These are phyloP conservation scores for Brachypodius melanocephalos DNA, from an alignment of 2,113 vertebrate genomes.

Conservation along the genomic window DNA sequence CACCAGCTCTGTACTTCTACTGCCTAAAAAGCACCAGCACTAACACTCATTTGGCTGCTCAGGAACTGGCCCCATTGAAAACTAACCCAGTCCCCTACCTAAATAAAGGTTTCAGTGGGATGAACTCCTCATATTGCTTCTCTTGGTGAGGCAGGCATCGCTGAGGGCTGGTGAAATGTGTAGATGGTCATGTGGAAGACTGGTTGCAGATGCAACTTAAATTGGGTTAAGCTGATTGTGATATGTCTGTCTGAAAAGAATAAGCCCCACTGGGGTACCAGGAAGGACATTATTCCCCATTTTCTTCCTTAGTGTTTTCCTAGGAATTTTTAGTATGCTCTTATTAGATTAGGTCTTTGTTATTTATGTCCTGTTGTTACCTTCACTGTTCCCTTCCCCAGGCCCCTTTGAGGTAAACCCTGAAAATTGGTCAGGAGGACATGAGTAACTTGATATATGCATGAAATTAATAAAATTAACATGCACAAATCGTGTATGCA, in stretches of 20 bases:
- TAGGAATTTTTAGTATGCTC: background rate
- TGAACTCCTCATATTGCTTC: background rate
- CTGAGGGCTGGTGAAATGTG: background rate
- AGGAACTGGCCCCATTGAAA: background rate
- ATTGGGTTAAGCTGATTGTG: background rate
- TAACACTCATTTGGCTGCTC: background rate
- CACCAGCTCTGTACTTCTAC: background rate
- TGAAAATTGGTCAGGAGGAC: background rate
- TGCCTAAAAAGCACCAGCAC: constrained; percentile 16
- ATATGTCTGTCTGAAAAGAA: background rate
- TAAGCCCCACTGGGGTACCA: background rate
- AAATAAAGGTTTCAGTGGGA: background rate
- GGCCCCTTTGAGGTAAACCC: background rate
- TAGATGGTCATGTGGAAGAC: background rate
- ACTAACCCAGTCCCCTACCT: background rate
- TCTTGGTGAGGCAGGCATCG: background rate
- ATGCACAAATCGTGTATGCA: background rate
- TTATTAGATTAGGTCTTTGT: background rate
- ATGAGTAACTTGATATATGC: background rate
- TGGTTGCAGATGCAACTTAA: background rate
- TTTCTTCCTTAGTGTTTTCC: background rate
- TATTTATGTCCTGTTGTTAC: background rate
- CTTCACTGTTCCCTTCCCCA: background rate
- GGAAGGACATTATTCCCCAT: background rate
- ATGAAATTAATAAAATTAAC: background rate